Evolutionary conservation across 2,113 vertebrate genomes (phyloP).

Genomic region (Struthio camelus): DNA sequence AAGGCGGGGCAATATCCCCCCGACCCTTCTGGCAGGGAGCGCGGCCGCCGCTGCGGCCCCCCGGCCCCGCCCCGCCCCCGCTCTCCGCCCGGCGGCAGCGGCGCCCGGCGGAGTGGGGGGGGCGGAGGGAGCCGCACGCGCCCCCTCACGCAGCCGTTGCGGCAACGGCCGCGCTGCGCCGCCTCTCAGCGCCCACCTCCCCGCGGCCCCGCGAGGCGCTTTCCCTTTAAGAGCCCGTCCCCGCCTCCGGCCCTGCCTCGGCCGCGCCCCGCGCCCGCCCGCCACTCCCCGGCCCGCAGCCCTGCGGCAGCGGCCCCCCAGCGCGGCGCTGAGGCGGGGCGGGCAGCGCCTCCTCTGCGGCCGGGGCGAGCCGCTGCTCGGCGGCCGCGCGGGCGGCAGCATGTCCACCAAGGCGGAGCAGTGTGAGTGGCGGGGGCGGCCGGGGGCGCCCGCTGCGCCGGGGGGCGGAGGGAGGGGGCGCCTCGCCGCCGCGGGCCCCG

Average conservation of each 20-base stretch:
- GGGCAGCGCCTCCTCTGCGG: not conserved
- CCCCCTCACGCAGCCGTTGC: no score
- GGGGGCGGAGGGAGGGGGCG: not conserved
- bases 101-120: no score
- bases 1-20: no score
- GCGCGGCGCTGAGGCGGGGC: not conserved
- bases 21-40: no score
- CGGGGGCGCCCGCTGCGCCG: not conserved
- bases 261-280: conserved; percentile 49
- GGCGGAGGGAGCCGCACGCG: no score
- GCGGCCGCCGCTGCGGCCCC: no score
- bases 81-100: no score
- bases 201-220: not conserved
- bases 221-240: conserved; percentile 74
- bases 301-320: conserved; percentile 47
- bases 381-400: conserved; percentile 72
- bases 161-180: no score
- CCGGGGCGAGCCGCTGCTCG: conserved; percentile 29
- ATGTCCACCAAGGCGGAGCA: conserved; percentile 99
- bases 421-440: conserved; percentile 85
- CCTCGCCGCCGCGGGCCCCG: not conserved
- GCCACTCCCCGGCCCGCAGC: conserved; percentile 39
- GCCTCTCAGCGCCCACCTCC: no score
- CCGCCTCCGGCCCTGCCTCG: not conserved
- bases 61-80: no score